Base-by-base conservation (phyloP, 2,888 invertebrate species). In the Chalcis sispes region DNA sequence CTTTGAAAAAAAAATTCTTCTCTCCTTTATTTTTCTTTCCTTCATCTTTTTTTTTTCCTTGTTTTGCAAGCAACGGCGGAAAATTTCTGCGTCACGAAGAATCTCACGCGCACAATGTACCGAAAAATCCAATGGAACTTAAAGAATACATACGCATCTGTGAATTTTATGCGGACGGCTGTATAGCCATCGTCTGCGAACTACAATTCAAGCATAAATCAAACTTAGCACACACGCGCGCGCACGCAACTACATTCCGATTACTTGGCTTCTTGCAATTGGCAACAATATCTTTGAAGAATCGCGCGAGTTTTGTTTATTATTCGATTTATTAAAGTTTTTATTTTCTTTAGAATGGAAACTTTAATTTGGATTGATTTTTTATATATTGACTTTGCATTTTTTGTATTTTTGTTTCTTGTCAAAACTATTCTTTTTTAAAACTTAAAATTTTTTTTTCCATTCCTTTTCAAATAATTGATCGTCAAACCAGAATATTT, bases 41-140 rank as follows among this genome's bases (percentile, higher is more conserved):
- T 1, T 46, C 15, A 13, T 61, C n/a, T 70, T 23, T 15, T 48
- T 58, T 32, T 32, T 48, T 58, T 1, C 25, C 36, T 36, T 50
- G 50, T 20, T 42, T 61, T 58, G 36, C n/a, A 32, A 15, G 25
- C 40, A 18, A 50, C 7, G 10, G 27, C 29, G 23, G 5, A 25
- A 15, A 0, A 42, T 56, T 7, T 25, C 36, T 48, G 59, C 52
- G 27, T 66, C 48, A 3, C n/a, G 20, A 70, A 58, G 29, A 64
- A 75, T 65, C 27, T 27, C 67, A 67, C 40, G 69, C 76, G 67
- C 76, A 76, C 76, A 76, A 76, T 67, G 62, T 52, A 52, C 46
- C 23, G 56, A 40, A 27, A 27, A n/a, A 66, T 62, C 52, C 25
- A 71, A 15, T 20, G 29, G 54, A 75, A 54, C 40, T 42, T 1